Conservation (phyloP, 2,888 invertebrate genomes). For the Gerosis bhagava region DNA sequence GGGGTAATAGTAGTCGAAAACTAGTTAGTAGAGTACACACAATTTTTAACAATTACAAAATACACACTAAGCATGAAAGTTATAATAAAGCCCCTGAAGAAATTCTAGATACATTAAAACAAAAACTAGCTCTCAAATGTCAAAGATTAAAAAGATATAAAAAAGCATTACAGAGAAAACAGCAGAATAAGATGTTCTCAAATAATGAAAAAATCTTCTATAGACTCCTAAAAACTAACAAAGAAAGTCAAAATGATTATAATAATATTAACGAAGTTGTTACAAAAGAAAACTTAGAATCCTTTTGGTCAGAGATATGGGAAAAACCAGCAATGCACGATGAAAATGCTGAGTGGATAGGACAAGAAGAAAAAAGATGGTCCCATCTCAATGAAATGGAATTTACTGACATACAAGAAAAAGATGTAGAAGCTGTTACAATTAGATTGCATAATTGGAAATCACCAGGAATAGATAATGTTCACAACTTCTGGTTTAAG, state of each 20-base stretch:
- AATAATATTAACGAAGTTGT: no score
- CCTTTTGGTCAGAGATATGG: conserved; percentile 31
- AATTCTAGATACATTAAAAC: conserved; percentile 33
- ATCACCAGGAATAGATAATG: no score
- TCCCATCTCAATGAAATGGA: conserved; percentile 27
- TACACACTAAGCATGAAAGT: conserved; percentile 28
- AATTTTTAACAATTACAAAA: conserved; percentile 18
- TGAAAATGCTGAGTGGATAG: conserved; percentile 28
- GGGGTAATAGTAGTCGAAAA: conserved; percentile 26
- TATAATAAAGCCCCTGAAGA: conserved; percentile 30
- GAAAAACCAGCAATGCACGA: conserved; percentile 22
- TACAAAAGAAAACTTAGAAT: conserved; percentile 18
- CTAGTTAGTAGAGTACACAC: conserved; percentile 23
- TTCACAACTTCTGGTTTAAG: conserved; percentile 30
- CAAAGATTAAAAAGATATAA: conserved; percentile 29
- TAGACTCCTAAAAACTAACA: conserved; percentile 12
- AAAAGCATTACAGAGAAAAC: conserved; percentile 27
- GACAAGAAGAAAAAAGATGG: conserved; percentile 24
- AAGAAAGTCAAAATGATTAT: no score
- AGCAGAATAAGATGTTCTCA: conserved; percentile 27
- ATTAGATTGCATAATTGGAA: conserved; percentile 26
- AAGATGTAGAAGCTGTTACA: conserved; percentile 14
- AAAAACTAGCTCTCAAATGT: conserved; percentile 29
- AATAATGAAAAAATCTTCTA: conserved; percentile 31
- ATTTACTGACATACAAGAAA: conserved; percentile 25